A percentile compares a stretch with the other conserved stretches of the same genome.
Conservation (phyloP, 1,140 invertebrate genomes). For the Anagrus nilaparvatae region DNA sequence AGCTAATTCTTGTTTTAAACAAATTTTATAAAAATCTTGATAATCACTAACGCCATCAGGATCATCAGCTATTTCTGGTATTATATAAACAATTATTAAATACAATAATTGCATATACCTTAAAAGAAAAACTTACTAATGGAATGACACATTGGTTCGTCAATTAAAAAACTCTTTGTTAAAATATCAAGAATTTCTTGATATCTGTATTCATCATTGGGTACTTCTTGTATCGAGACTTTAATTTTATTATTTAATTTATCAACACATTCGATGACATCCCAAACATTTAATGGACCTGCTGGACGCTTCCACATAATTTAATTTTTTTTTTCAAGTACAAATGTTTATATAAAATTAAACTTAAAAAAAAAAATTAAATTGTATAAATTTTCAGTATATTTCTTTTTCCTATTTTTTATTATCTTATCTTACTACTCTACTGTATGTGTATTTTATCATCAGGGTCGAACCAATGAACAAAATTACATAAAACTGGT, state of each 20-base stretch:
- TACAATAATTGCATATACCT: not conserved
- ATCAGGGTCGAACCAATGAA: too few species aligned
- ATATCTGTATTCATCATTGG: conserved; percentile 24
- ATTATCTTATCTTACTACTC: too few species aligned
- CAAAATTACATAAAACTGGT: too few species aligned
- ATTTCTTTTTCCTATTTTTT: too few species aligned
- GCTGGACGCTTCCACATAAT: conserved; percentile 21
- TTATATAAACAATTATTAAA: conserved; percentile 6
- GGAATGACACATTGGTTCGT: conserved; percentile 24
- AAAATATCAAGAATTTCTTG: conserved; percentile 28
- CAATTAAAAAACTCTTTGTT: conserved; percentile 23
- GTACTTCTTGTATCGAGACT: conserved; percentile 33
- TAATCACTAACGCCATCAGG: conserved; percentile 16
- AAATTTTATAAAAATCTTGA: conserved; percentile 17
- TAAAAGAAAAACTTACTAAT: conserved; percentile 19
- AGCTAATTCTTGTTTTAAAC: conserved; percentile 23
- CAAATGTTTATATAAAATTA: too few species aligned
- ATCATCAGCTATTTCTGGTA: conserved; percentile 25
- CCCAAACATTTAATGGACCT: conserved; percentile 24
- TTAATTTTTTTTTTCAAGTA: too few species aligned
- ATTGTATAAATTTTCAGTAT: too few species aligned
- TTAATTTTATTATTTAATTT: conserved; percentile 9
- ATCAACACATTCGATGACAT: conserved; percentile 11
- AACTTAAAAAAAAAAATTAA: too few species aligned
- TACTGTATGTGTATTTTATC: too few species aligned